Base-by-base conservation (phyloP, 2,113 vertebrate species). In the Sphaerodactylus townsendi region DNA sequence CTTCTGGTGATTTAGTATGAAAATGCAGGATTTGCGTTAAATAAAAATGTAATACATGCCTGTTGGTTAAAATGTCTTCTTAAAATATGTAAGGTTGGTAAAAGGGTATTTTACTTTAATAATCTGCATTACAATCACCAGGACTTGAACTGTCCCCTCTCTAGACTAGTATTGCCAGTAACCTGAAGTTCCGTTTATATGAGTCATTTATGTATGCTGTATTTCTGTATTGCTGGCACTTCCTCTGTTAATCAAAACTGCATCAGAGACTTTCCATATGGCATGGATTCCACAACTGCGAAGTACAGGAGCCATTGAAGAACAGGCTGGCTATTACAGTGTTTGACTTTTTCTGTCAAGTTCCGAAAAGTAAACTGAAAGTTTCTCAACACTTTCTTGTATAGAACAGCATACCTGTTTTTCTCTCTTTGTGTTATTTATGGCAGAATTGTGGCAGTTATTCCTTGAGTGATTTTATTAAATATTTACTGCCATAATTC, bases 151-250 rank as follows among this genome's bases (percentile, higher is more conserved):
- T 62, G 59, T 28, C 59, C 10, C 21, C 59, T 62, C 59, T 23
- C 59, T 62, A 62, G 75, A 66, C 7, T 4, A 0, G 56, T 82
- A 0, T 0, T 80, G 21, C 70, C 39, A 0, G 0, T 15, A 2
- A 33, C 5, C 66, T 35, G 19, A 69, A 69, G 68, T 69, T 69
- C 68, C n/a, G 6, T 30, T 73, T 65, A n/a, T n/a, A 28, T 33
- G 30, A 21, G 37, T 59, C 39, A 46, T 79, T 59, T 79, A 62
- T 62, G 59, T 62, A 62, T 19, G 8, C 53, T 2, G 0, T 13
- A 17, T 73, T 68, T 11, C 14, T 56, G 79, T n/a, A 41, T 85
- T 44, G 2, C 9, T 78, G 19, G 28, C 41, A 14, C 23, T 89
- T 70, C 53, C 0, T 30, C 25, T 6, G 37, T 33, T 50, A 35